Evolutionary conservation across 1,140 invertebrate genomes (phyloP), one percentile per base, ranked within the genome.

Genomic region (Trichonephila clavipes): DNA sequence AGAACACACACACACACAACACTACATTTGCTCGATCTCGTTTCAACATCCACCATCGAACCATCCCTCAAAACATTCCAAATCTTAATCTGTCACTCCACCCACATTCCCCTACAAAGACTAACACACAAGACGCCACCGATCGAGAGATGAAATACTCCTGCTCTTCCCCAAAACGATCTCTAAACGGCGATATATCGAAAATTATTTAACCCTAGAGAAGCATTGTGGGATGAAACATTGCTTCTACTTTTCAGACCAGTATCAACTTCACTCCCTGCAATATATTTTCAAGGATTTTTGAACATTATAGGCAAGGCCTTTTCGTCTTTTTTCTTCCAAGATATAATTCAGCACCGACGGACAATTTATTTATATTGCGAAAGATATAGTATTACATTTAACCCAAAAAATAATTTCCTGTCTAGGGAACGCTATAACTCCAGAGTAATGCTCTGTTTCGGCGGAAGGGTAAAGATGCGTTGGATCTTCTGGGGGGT

Each of bases 141-240:
- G 34, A 77, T 77, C 24, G 14, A 21, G 69, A 77, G 69, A 77
- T 77, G 28, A 77, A 77, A 77, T 77, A 77, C 69, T 24, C 4
- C 5, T 14, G 12, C 12, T 24, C 19, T 19, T 34, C 59, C 34
- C 4, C 21, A 28, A 34, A 61, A 28, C 24, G 61, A 88, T 88
- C 87, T 88, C 87, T 88, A 88, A 88, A 66, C 87, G 87, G 40
- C 87, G 62, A 88, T 88, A 69, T 44, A 28, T 82, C 88, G n/a
- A n/a, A 82, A 90, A 90, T 90, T 90, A 90, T 90, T 77, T 90
- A 90, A 62, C 88, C 88, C 88, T 61, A n/a, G 88, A 82, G 88
- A 34, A 77, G 69, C 88, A 90, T 90, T 82, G 58, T 24, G 59
- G 40, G 61, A 77, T 82, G 58, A 90, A 62, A 62, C 88, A 90